Evolutionary conservation across 2,888 invertebrate genomes (phyloP).

Genomic region (Octonoba sinensis): DNA sequence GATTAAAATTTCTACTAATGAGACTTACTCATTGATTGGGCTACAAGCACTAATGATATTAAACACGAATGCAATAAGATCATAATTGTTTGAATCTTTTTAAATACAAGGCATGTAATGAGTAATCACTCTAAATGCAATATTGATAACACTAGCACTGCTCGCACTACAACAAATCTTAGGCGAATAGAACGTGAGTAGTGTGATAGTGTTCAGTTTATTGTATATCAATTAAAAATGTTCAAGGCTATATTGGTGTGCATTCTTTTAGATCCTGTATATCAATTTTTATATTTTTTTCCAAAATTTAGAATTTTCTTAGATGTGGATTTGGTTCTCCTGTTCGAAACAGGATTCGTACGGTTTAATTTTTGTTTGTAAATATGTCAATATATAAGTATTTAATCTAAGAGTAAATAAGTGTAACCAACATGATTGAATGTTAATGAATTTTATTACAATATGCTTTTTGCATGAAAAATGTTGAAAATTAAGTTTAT

Average conservation of each 20-base stretch:
- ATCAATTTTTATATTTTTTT: constrained; percentile 39
- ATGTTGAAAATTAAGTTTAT: constrained; percentile 21
- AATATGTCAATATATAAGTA: constrained; percentile 54
- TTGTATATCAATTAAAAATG: constrained; percentile 60
- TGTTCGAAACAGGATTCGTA: constrained; percentile 44
- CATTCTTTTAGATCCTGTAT: constrained; percentile 58
- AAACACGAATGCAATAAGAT: constrained; percentile 41
- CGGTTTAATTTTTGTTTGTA: constrained; percentile 51
- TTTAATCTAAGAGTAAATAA: constrained; percentile 54
- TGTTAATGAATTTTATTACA: constrained; percentile 51
- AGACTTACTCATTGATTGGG: constrained; percentile 35
- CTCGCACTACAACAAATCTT: constrained; percentile 63
- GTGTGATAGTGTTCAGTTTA: constrained; percentile 63
- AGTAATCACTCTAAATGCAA: constrained; percentile 62
- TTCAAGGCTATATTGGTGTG: constrained; percentile 64
- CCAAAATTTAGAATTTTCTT: constrained; percentile 36
- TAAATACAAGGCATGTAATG: constrained; percentile 32
- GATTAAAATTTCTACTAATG: constrained; percentile 28
- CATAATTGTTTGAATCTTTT: constrained; percentile 54
- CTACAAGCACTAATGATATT: constrained; percentile 56
- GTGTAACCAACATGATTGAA: constrained; percentile 50
- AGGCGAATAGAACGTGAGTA: constrained; percentile 63
- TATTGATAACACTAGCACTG: constrained; percentile 63
- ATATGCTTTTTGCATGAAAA: constrained; percentile 44
- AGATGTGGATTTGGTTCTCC: constrained; percentile 58